phyloP scores from a whole-genome alignment of 2,113 vertebrate genomes.

The Maccullochella peelii region DNA sequence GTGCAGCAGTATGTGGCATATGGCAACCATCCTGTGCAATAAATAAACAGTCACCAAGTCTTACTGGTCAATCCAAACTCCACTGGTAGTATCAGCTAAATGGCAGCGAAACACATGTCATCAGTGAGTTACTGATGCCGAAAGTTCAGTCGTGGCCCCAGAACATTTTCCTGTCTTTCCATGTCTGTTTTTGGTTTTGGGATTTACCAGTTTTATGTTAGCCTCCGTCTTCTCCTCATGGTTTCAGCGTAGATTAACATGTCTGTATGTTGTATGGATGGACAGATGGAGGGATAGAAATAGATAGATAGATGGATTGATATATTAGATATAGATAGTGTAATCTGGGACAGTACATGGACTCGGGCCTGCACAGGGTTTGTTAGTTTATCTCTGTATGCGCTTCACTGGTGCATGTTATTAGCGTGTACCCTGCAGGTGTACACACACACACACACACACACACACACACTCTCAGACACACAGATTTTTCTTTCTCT shows the following conservation, averaged over 20 bases:
- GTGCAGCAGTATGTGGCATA: not conserved
- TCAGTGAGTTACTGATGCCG: not conserved
- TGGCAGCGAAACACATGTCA: not conserved
- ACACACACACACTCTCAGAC: not conserved
- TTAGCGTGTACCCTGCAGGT: slow-evolving; percentile 69
- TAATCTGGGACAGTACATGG: slow-evolving; percentile 67
- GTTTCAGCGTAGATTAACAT: not conserved
- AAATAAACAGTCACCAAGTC: no score
- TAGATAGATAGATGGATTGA: not conserved
- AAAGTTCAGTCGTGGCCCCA: slow-evolving; percentile 18
- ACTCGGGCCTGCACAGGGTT: slow-evolving; percentile 50
- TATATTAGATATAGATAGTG: not conserved
- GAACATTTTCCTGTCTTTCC: not conserved
- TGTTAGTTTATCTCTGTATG: slow-evolving; percentile 57
- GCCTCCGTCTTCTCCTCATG: not conserved
- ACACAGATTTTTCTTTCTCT: not conserved
- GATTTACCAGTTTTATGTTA: not conserved
- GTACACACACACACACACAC: slow-evolving; percentile 24
- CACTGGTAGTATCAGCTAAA: not conserved
- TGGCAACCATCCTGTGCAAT: no score
- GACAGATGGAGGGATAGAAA: not conserved
- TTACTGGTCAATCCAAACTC: not conserved
- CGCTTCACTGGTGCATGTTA: slow-evolving; percentile 68
- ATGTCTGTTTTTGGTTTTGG: not conserved
- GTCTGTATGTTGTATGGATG: not conserved